phyloP scores from a whole-genome alignment of 2,797 vertebrate species.

The Pseudocheirus occidentalis region DNA sequence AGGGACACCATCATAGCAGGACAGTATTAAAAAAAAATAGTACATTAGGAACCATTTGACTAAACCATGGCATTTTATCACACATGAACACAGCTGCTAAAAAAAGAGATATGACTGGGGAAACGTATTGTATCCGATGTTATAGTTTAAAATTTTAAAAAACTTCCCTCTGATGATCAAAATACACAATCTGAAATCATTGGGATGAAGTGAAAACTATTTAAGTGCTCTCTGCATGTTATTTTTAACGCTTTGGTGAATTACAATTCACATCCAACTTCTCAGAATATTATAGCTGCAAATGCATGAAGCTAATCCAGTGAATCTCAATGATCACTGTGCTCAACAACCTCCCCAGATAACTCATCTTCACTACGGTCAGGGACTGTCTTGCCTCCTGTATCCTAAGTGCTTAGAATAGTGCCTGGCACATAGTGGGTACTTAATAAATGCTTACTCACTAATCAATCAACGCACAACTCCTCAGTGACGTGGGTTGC shows the following conservation, averaged over 20 bases:
- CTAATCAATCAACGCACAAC: neutral
- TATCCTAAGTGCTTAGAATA: neutral
- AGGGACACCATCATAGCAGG: neutral
- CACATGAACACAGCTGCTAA: neutral
- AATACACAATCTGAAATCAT: neutral
- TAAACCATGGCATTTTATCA: neutral
- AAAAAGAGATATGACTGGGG: neutral
- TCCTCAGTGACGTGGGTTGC: neutral
- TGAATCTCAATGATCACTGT: neutral
- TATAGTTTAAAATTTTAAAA: neutral
- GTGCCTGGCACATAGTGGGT: neutral
- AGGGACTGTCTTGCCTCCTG: neutral
- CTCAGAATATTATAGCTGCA: neutral
- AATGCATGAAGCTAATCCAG: neutral
- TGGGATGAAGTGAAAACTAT: neutral
- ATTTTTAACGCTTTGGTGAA: neutral
- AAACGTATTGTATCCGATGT: neutral
- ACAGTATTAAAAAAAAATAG: neutral
- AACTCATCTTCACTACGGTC: neutral
- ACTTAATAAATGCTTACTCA: neutral
- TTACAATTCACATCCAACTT: neutral
- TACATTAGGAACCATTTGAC: neutral
- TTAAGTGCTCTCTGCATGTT: neutral
- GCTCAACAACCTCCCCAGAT: neutral
- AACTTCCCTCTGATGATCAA: neutral